These are phyloP conservation scores for Euthynnus affinis DNA, from an alignment of 2,797 vertebrate genomes.

Conservation along the genomic window DNA sequence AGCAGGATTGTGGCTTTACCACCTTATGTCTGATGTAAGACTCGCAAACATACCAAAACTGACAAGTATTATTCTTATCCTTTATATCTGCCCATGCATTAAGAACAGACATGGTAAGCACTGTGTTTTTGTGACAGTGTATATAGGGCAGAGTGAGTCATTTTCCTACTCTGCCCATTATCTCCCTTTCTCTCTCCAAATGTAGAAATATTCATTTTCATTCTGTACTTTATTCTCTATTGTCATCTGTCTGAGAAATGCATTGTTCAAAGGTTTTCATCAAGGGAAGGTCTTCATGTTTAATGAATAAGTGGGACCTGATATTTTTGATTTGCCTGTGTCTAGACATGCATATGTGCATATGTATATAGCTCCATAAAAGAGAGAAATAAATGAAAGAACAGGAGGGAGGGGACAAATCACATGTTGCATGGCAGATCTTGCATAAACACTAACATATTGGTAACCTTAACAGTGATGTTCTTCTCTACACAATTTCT, in stretches of 20 bases:
- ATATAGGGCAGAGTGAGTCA: neutral
- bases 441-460: neutral
- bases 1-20: too few relatives aligned
- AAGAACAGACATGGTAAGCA: constrained; percentile 17
- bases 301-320: neutral
- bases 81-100: neutral
- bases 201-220: constrained; percentile 1
- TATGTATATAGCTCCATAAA: constrained; percentile 22
- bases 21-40: neutral
- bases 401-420: neutral
- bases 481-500: neutral
- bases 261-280: constrained; percentile 42
- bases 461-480: neutral
- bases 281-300: constrained; percentile 25
- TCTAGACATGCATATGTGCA: constrained; percentile 7
- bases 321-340: constrained; percentile 19
- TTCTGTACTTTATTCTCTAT: constrained; percentile 18
- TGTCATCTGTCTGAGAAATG: constrained; percentile 26
- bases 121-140: constrained; percentile 9
- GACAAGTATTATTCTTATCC: neutral
- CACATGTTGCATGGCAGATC: neutral
- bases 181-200: constrained; percentile 10
- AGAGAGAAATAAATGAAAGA: neutral
- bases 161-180: constrained; percentile 22
- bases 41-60: neutral